phyloP scores from a whole-genome alignment of 1,140 invertebrate species.

The Lordiphosa stackelbergi region DNA sequence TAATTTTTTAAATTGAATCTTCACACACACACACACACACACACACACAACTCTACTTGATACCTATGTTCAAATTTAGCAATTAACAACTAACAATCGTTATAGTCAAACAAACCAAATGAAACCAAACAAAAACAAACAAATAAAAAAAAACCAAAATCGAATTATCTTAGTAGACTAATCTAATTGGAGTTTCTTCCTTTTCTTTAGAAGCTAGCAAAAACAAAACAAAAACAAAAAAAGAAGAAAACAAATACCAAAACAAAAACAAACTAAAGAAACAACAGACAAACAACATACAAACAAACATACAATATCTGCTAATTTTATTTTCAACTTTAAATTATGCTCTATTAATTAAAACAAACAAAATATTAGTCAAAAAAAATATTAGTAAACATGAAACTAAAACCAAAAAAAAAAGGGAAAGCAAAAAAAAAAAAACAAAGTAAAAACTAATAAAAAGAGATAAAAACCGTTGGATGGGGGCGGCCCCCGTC shows the following conservation, averaged over 20 bases:
- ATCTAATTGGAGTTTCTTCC: conserved; percentile 75
- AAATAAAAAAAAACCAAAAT: conserved; percentile 17
- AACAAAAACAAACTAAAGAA: conserved; percentile 28
- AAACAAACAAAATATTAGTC: conserved; percentile 47
- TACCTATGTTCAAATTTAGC: conserved; percentile 74
- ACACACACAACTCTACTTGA: conserved; percentile 62
- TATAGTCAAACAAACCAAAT: conserved; percentile 46
- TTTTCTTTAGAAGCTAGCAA: conserved; percentile 71
- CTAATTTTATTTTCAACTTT: conserved; percentile 71
- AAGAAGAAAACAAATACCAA: conserved; percentile 7
- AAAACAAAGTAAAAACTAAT: conserved; percentile 5
- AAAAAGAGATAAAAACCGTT: no score
- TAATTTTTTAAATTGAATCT: conserved; percentile 54
- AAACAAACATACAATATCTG: conserved; percentile 63
- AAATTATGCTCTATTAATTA: conserved; percentile 69
- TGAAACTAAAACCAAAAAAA: conserved; percentile 15
- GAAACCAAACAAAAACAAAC: conserved; percentile 23
- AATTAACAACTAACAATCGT: conserved; percentile 72
- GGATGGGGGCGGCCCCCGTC: conserved; percentile 24
- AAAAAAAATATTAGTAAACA: conserved; percentile 32
- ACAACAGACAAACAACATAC: conserved; percentile 44
- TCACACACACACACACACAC: conserved; percentile 36
- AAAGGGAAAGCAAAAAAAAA: conserved; percentile 14
- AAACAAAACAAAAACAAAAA: conserved; percentile 29
- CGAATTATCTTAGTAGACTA: conserved; percentile 71